Evolutionary conservation across 2,797 vertebrate genomes (phyloP).

Genomic region (Heterohyrax brucei): DNA sequence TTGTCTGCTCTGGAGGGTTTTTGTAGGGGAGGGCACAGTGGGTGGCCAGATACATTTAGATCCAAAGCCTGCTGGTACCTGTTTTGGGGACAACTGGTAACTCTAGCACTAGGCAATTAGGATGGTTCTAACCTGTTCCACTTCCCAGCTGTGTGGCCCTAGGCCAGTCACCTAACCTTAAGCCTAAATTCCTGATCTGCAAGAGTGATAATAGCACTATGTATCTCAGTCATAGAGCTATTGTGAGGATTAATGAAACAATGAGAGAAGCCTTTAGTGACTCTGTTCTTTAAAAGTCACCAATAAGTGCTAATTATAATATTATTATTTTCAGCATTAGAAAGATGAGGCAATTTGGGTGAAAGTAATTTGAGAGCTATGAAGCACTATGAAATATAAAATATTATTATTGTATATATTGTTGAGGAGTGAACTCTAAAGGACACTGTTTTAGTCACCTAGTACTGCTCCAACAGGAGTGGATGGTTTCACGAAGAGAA

Average conservation of each 20-base stretch:
- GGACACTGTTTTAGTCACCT: neutral
- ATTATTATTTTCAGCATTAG: neutral
- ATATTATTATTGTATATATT: neutral
- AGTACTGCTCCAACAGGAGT: no score
- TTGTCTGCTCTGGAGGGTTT: constrained; percentile 58
- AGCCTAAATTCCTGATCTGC: constrained; percentile 7
- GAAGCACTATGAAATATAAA: constrained; percentile 40
- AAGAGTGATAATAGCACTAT: constrained; percentile 22
- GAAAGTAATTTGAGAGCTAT: constrained; percentile 51
- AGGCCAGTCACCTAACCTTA: constrained; percentile 61
- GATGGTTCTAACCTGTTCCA: neutral
- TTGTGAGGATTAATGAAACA: constrained; percentile 32
- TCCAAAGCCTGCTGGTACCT: no score
- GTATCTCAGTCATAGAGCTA: neutral
- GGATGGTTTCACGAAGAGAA: no score
- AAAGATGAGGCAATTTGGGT: neutral
- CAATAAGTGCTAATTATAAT: constrained; percentile 11
- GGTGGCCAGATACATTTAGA: neutral
- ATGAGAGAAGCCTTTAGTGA: neutral
- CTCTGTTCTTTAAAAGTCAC: neutral
- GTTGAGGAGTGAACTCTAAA: neutral
- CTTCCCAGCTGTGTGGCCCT: constrained; percentile 54
- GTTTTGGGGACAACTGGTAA: no score
- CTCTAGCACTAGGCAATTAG: constrained; percentile 58
- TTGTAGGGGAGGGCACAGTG: constrained; percentile 6